These are phyloP conservation scores for Odontomachus brunneus DNA, from an alignment of 1,140 invertebrate species.

Conservation along the genomic window DNA sequence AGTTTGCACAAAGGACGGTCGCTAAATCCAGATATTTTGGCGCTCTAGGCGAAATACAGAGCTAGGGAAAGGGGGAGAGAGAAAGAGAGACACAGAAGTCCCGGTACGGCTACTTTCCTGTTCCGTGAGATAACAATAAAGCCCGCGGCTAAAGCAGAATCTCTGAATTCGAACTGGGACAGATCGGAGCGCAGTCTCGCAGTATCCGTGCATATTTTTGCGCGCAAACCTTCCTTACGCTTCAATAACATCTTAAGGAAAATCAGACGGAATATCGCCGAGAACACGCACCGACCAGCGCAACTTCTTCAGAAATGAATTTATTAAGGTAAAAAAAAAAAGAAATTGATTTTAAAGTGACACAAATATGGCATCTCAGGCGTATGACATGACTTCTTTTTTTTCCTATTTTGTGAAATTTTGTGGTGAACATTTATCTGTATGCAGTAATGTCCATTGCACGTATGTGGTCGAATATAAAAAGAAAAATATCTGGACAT, in stretches of 20 bases:
- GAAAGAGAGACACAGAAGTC: not conserved
- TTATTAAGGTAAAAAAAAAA: no score
- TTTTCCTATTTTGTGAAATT: no score
- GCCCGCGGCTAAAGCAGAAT: constrained; percentile 39
- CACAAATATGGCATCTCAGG: no score
- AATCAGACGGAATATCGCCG: not conserved
- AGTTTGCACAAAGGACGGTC: constrained; percentile 48
- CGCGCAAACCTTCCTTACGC: not conserved
- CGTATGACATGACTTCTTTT: no score
- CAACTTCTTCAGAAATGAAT: no score
- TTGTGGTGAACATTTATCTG: no score
- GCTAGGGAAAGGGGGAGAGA: not conserved
- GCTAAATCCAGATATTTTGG: constrained; percentile 59
- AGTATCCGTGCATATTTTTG: constrained; percentile 55
- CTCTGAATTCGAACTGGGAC: constrained; percentile 39
- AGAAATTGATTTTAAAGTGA: no score
- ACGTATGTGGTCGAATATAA: no score
- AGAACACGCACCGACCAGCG: not conserved
- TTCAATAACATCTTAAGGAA: constrained; percentile 26
- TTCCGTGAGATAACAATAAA: constrained; percentile 60
- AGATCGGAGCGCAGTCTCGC: constrained; percentile 20
- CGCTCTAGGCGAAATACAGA: constrained; percentile 59
- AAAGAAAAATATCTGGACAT: no score
- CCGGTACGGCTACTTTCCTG: constrained; percentile 33
- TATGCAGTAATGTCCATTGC: no score